Evolutionary conservation across 2,113 vertebrate genomes (phyloP).

Genomic region (Heterochromis multidens): DNA sequence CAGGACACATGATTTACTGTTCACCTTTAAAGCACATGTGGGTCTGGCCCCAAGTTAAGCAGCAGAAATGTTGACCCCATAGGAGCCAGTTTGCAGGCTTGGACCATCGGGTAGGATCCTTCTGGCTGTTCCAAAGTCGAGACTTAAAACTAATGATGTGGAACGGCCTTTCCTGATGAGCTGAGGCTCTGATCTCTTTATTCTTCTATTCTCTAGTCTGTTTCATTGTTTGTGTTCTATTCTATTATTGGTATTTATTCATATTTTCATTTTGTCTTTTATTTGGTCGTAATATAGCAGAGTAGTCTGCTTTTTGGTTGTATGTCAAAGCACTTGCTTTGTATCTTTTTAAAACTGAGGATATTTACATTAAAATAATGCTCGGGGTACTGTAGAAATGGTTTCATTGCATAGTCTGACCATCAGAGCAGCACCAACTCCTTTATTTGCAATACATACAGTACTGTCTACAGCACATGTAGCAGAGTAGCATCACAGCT

Average conservation of each 20-base stretch:
- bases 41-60: neutral
- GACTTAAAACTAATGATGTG: neutral
- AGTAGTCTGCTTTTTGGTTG: too few relatives aligned
- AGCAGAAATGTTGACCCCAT: neutral
- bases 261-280: neutral
- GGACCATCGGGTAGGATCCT: neutral
- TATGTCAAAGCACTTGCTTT: too few relatives aligned
- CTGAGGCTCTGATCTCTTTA: neutral
- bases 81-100: neutral
- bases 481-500: neutral
- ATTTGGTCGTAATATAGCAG: neutral
- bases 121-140: neutral
- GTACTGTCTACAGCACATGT: neutral
- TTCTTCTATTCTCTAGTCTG: neutral
- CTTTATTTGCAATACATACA: neutral
- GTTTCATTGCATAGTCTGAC: neutral
- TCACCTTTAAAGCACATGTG: neutral
- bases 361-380: too few relatives aligned
- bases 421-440: neutral
- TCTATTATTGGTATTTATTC: neutral
- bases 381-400: too few relatives aligned
- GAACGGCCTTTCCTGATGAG: neutral
- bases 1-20: rapidly evolving
- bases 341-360: too few relatives aligned
- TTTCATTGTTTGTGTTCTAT: neutral